Base-by-base conservation (phyloP, 2,797 vertebrate genomes). In the Rhinogobio ventralis region DNA sequence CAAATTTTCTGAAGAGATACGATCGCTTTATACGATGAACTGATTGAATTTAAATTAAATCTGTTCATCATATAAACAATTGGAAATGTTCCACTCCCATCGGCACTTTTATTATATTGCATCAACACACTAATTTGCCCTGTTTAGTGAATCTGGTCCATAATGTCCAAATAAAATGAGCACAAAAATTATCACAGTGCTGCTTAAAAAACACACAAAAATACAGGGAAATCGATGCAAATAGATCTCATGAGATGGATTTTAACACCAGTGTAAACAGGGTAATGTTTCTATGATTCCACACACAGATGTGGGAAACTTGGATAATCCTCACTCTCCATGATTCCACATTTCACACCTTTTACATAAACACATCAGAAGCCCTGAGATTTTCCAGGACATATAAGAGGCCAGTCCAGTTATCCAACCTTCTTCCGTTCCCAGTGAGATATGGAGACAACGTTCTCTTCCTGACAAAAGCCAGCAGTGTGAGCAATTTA, bases 381-480 rank as follows among this genome's bases (percentile, higher is more conserved):
- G 49, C 19, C 14, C 19, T 72, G 64, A 86, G n/a, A 45, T 68
- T 87, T 53, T 77, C 13, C 83, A 81, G 83, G 36, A 46, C 71
- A 53, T 55, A 55, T 19, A 45, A 81, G 20, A 66, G 36, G 49
- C 71, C 79, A 60, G 51, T 28, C 17, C 9, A 53, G 62, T 76
- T 71, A 66, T 77, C 53, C 51, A 39, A 5, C 6, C 53, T 33
- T 78, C 67, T 62, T 80, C 46, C 74, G 13, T 67, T 88, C 79
- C 36, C 64, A 45, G 33, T 77, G 60, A 42, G n/a, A 68, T 39
- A 71, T 13, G 20, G 53, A 67, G 45, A 85, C 33, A 71, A 55
- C 66, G 69, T 45, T 74, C 46, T 68, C 20, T 46, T 83, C 51
- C 53, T 14, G 67, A 87, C 79, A 86, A 87, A 84, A 84, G 73